Conservation (phyloP, 2,888 invertebrate genomes). For the Gymnoscelis rufifasciata region DNA sequence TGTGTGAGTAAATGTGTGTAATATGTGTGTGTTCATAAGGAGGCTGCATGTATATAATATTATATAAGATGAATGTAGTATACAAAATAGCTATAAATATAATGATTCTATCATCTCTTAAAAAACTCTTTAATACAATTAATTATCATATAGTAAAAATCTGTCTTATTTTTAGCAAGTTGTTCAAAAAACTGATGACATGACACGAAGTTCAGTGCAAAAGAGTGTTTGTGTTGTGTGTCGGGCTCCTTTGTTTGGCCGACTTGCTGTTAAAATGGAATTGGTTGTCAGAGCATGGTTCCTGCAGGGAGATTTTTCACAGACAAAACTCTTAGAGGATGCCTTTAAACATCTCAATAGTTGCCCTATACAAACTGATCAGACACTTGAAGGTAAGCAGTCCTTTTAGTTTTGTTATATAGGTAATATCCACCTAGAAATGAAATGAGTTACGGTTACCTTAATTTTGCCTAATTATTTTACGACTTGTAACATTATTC, state of each 20-base stretch:
- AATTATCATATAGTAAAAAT: too few relatives aligned
- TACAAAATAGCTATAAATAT: too few relatives aligned
- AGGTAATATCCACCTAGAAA: too few relatives aligned
- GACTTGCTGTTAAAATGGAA: constrained; percentile 96
- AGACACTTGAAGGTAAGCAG: constrained; percentile 66
- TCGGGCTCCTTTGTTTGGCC: constrained; percentile 93
- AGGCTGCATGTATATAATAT: too few relatives aligned
- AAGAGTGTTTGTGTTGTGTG: constrained; percentile 98
- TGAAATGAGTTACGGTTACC: too few relatives aligned
- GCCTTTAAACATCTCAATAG: constrained; percentile 95
- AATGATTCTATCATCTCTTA: too few relatives aligned
- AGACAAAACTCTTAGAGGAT: constrained; percentile 91
- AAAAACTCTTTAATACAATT: too few relatives aligned
- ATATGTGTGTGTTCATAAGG: too few relatives aligned
- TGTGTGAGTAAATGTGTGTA: too few relatives aligned
- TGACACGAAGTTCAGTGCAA: constrained; percentile 98
- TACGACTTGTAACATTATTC: too few relatives aligned
- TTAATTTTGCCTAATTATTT: too few relatives aligned
- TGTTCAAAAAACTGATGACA: constrained; percentile 93
- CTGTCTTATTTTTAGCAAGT: constrained; percentile 82
- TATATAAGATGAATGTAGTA: too few relatives aligned
- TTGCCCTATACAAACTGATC: constrained; percentile 82
- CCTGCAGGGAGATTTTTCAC: constrained; percentile 94
- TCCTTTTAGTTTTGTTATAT: neutral
- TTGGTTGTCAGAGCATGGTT: constrained; percentile 98